Evolutionary conservation across 1,140 invertebrate genomes (phyloP), one percentile per base, ranked within the genome.

Genomic region (Drosophila orosa): DNA sequence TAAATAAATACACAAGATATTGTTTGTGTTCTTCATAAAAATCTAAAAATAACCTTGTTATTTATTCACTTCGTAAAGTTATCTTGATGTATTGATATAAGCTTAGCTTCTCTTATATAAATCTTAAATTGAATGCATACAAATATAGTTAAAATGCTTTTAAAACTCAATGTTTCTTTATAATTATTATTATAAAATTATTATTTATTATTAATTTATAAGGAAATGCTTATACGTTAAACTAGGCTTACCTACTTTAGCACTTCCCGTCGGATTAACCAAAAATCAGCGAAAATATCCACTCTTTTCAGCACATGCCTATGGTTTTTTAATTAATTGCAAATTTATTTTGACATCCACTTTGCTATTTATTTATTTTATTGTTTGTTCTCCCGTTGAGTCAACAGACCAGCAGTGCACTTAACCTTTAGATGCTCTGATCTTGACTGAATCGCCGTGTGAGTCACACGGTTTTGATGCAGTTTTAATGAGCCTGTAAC

Each of bases 391-490:
- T 48, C n/a, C 44, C 44, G 19, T 22, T 2, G 50, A 71, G 65
- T 48, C 13, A 29, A 33, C 39, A 33, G 25, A 29, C 25, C 37
- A 24, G n/a, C 24, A 35, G 17, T 48, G 31, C 42, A 25, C n/a
- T 74, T 56, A 75, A 74, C 60, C 29, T 50, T 58, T 63, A 24
- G 42, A 35, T 6, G 5, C 27, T 37, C 29, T 56, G 27, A 69
- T 45, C 45, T 54, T 31, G 39, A 50, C 59, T 65, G 31, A 13
- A 52, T 35, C 50, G 60, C 55, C 65, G 57, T 47, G 62, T 78
- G 78, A 78, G 61, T 82, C 74, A 76, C 67, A 24, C 44, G 22
- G 55, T 71, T 71, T 71, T 78, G 80, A 71, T 77, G 82, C 59
- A 69, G 59, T 61, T 87, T 83, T 69, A 83, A 61, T 74, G 67